Percentiles rank a stretch among this genome's conserved stretches.
Evolutionary conservation across 2,113 vertebrate genomes (phyloP).

Genomic region (Mus musculus): DNA sequence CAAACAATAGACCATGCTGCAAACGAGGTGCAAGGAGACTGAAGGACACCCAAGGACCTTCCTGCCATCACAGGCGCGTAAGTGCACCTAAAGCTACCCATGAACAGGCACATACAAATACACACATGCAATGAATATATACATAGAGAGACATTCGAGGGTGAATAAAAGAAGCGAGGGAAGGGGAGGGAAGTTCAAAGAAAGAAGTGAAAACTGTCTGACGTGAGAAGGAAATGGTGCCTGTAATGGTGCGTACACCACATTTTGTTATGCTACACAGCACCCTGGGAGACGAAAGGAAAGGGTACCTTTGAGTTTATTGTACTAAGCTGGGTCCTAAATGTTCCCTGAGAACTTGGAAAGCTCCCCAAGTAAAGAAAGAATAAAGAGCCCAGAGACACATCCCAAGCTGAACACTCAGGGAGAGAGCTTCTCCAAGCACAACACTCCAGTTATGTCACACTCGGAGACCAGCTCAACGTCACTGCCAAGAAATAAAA

Average conservation of each 20-base stretch:
- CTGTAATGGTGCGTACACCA: background rate
- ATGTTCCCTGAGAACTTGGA: conserved; percentile 70
- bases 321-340: conserved; percentile 9
- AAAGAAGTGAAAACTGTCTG: conserved; percentile 10
- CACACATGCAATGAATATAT: background rate
- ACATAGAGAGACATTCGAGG: background rate
- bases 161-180: background rate
- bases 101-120: background rate
- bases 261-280: background rate
- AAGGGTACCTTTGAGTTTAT: background rate
- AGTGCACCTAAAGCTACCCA: too few relatives aligned
- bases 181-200: background rate
- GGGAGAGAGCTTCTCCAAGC: conserved; percentile 53
- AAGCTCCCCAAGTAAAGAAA: conserved; percentile 70
- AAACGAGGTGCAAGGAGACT: background rate
- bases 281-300: background rate
- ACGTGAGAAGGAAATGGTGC: background rate
- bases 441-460: conserved; percentile 56
- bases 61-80: background rate
- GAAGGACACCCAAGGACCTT: background rate
- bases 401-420: conserved; percentile 42
- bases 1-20: background rate
- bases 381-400: conserved; percentile 62
- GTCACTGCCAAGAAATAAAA: background rate
- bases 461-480: conserved; percentile 42